phyloP scores from a whole-genome alignment of 30 jellyfish, hydroid and myxozoan species.

The Sanderia malayensis region DNA sequence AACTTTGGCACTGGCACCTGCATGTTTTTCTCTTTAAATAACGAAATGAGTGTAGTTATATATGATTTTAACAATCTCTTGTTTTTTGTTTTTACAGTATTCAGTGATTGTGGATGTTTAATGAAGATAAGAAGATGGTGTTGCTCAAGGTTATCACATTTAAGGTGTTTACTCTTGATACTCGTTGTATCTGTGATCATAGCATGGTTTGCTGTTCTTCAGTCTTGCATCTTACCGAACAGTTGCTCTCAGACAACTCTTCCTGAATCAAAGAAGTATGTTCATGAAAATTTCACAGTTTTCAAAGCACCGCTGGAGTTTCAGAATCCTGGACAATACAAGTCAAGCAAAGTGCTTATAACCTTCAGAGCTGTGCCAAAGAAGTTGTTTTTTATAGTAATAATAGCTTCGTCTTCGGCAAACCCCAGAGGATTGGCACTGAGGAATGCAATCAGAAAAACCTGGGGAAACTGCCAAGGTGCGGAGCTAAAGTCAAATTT shows the following conservation, averaged over 20 bases:
- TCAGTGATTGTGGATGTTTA: no score
- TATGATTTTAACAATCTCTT: no score
- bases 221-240: neutral
- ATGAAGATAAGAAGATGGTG: no score
- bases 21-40: no score
- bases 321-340: constrained; percentile 6
- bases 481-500: neutral
- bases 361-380: neutral
- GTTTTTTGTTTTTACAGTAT: no score
- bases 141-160: no score
- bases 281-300: neutral
- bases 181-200: neutral
- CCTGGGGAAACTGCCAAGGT: constrained; percentile 61
- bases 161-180: neutral
- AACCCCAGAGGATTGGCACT: constrained; percentile 3
- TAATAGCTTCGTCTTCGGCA: constrained; percentile 34
- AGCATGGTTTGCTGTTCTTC: neutral
- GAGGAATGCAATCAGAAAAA: constrained; percentile 64
- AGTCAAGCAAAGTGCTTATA: neutral
- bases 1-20: no score
- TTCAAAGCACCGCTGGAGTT: neutral
- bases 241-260: neutral
- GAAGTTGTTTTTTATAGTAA: constrained; percentile 24
- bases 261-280: neutral
- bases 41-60: no score